A percentile compares a stretch with the other conserved stretches of the same genome.
Evolutionary conservation across 1,140 invertebrate species (phyloP).

Genomic region (Coptotermes formosanus): DNA sequence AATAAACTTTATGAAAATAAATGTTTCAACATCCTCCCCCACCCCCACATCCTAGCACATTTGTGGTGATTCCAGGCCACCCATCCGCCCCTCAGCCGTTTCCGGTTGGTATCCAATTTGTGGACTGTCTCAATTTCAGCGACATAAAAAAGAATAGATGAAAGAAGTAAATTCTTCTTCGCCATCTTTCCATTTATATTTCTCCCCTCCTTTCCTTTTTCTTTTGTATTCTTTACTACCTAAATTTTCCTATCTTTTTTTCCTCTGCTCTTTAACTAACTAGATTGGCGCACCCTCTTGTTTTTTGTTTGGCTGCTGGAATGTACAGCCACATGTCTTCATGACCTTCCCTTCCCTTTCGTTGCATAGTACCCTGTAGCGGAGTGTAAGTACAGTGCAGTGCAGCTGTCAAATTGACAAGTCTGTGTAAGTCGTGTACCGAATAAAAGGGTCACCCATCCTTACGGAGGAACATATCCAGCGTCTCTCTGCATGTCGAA

Average conservation of each 20-base stretch:
- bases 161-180: background rate
- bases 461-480: no score
- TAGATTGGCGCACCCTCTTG: background rate
- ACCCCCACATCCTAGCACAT: no score
- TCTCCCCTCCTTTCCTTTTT: background rate
- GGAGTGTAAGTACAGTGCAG: background rate
- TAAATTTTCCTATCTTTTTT: slow-evolving; percentile 1
- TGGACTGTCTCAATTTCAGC: slow-evolving; percentile 23
- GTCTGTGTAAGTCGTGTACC: no score
- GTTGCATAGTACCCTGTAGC: background rate
- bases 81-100: background rate
- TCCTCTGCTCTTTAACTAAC: background rate
- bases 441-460: no score
- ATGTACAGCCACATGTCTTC: background rate
- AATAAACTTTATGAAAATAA: no score
- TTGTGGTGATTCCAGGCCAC: background rate
- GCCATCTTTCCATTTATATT: background rate
- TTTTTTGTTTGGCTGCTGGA: background rate
- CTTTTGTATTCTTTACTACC: background rate
- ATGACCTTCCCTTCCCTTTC: background rate
- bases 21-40: no score
- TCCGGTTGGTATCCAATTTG: slow-evolving; percentile 27
- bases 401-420: no score
- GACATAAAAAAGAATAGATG: slow-evolving; percentile 16
- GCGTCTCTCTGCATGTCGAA: no score